Conservation (phyloP, 2,888 invertebrate genomes). For the Tillus elongatus region DNA sequence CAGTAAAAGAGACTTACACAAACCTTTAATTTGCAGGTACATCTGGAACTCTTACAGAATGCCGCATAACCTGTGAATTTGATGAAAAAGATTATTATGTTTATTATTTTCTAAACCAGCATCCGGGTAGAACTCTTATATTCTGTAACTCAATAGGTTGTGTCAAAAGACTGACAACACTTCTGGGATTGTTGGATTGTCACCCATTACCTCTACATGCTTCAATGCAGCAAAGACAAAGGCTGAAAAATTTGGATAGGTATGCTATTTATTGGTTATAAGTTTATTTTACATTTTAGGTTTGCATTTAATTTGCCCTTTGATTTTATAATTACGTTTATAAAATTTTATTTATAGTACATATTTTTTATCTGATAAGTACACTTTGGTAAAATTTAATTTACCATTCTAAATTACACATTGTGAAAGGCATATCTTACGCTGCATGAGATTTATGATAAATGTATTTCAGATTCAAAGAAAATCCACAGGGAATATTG, state of each 20-base stretch:
- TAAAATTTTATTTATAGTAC: too few species aligned
- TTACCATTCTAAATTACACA: too few species aligned
- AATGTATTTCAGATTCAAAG: slow-evolving; percentile 57
- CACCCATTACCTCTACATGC: slow-evolving; percentile 73
- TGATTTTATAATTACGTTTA: too few species aligned
- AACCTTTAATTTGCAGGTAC: slow-evolving; percentile 50
- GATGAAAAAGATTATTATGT: slow-evolving; percentile 86
- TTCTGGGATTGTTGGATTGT: slow-evolving; percentile 61
- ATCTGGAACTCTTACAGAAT: slow-evolving; percentile 75
- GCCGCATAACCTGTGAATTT: slow-evolving; percentile 65
- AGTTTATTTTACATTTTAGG: too few species aligned
- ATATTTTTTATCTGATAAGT: too few species aligned
- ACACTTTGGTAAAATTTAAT: too few species aligned
- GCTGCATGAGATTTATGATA: too few species aligned
- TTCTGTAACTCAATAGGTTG: slow-evolving; percentile 93
- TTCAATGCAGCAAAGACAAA: slow-evolving; percentile 87
- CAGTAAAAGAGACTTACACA: too few species aligned
- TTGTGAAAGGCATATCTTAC: too few species aligned
- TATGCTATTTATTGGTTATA: slow-evolving; percentile 30
- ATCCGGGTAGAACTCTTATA: slow-evolving; percentile 85
- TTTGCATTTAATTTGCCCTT: too few species aligned
- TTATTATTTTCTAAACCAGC: slow-evolving; percentile 77
- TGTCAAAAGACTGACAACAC: slow-evolving; percentile 66
- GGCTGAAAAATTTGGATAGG: slow-evolving; percentile 88
- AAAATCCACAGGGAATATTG: slow-evolving; percentile 62